A percentile compares a stretch with the other conserved stretches of the same genome.
Evolutionary conservation across 2,113 vertebrate genomes (phyloP).

Genomic region (Pristiophorus japonicus): DNA sequence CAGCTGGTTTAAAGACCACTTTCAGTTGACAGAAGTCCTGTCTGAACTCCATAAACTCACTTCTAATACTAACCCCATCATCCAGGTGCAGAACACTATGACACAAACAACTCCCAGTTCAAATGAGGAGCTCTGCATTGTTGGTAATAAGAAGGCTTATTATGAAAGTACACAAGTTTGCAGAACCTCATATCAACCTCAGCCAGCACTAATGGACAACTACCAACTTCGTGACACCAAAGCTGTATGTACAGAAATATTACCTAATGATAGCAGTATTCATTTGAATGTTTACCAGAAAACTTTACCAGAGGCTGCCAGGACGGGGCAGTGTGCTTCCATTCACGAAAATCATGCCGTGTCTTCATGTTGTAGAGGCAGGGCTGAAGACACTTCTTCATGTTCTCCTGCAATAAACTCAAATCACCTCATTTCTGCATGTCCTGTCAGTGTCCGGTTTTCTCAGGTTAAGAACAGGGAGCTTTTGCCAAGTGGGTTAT

Average conservation of each 20-base stretch:
- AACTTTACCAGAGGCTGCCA: background rate
- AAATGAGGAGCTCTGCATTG: constrained; percentile 1
- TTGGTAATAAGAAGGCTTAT: fast-evolving
- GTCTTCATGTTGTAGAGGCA: background rate
- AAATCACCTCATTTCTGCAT: background rate
- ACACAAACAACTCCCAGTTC: constrained; percentile 57
- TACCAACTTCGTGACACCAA: background rate
- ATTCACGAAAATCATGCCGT: background rate
- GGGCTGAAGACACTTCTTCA: background rate
- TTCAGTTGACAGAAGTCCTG: constrained; percentile 45
- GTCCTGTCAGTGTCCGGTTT: background rate
- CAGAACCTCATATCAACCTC: constrained; percentile 8
- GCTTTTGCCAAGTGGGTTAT: background rate
- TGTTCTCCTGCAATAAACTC: background rate
- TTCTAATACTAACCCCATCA: constrained; percentile 12
- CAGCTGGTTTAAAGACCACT: constrained; percentile 40
- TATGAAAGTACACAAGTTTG: background rate
- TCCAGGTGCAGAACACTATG: constrained; percentile 44
- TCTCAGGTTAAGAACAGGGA: background rate
- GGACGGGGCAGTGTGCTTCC: background rate
- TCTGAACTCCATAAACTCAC: constrained; percentile 46
- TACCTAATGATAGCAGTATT: constrained; percentile 5
- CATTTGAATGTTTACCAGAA: constrained; percentile 20
- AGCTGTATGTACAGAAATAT: background rate
- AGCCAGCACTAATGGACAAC: background rate